A percentile compares a stretch with the other conserved stretches of the same genome.
These are phyloP conservation scores for Prosapia bicincta DNA, from an alignment of 2,888 invertebrate species.

Conservation along the genomic window DNA sequence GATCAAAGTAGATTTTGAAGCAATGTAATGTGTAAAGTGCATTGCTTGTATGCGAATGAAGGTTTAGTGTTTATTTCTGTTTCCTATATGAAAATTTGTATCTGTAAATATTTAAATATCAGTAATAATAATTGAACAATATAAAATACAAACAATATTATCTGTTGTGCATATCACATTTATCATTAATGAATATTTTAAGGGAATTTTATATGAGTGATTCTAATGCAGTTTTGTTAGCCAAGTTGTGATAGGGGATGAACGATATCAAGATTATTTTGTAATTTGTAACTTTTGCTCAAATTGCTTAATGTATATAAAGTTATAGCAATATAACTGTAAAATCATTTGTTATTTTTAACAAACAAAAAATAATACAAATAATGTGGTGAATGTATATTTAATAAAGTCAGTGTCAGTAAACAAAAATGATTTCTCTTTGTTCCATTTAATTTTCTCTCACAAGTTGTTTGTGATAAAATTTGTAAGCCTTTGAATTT, in stretches of 20 bases:
- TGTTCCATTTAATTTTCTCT: too few species aligned
- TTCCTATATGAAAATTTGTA: not conserved
- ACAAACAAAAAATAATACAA: not conserved
- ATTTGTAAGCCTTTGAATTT: too few species aligned
- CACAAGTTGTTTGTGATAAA: too few species aligned
- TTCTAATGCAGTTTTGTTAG: not conserved
- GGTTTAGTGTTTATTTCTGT: not conserved
- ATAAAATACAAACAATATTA: not conserved
- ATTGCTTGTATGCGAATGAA: not conserved
- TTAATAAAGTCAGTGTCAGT: slow-evolving; percentile 16
- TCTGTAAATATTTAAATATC: not conserved
- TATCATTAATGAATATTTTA: not conserved
- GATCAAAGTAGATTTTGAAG: not conserved
- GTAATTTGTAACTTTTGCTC: slow-evolving; percentile 23
- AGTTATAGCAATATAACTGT: slow-evolving; percentile 24
- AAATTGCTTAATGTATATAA: slow-evolving; percentile 24
- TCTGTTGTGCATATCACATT: not conserved
- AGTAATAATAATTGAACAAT: not conserved
- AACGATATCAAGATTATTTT: not conserved
- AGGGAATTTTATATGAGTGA: not conserved
- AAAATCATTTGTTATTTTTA: slow-evolving; percentile 19
- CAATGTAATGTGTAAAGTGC: not conserved
- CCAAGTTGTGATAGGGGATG: not conserved
- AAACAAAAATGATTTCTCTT: not conserved
- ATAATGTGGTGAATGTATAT: not conserved